These are phyloP conservation scores for Atta texana DNA, from an alignment of 1,140 invertebrate genomes.

Conservation along the genomic window DNA sequence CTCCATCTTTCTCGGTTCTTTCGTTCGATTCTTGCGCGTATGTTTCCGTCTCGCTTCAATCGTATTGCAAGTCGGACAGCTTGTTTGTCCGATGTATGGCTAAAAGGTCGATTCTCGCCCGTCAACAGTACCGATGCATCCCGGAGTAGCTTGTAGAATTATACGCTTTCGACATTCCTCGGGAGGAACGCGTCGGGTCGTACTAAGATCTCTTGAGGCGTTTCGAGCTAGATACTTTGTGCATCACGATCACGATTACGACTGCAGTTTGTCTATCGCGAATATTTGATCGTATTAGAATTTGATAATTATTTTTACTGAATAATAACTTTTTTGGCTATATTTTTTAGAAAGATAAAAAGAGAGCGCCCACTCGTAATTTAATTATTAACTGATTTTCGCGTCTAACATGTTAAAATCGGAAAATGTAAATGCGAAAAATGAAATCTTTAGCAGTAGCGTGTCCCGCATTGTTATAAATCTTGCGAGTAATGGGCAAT, in stretches of 20 bases:
- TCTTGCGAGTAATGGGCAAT: constrained; percentile 56
- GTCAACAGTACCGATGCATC: constrained; percentile 59
- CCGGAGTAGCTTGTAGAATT: constrained; percentile 52
- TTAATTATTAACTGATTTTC: background rate
- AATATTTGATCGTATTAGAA: background rate
- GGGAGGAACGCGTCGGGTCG: background rate
- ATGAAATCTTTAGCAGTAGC: background rate
- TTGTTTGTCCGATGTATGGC: constrained; percentile 46
- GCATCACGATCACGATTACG: background rate
- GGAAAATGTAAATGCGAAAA: background rate
- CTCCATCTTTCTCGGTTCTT: constrained; percentile 9
- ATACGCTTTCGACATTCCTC: constrained; percentile 53
- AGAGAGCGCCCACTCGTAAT: background rate
- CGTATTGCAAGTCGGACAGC: constrained; percentile 24
- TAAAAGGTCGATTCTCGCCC: constrained; percentile 46
- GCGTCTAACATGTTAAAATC: background rate
- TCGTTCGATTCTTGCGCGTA: constrained; percentile 34
- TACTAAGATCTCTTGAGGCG: background rate
- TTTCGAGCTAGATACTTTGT: constrained; percentile 12
- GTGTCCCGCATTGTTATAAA: background rate
- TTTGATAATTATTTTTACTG: background rate
- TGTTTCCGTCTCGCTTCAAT: constrained; percentile 39
- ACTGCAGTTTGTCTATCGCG: background rate
- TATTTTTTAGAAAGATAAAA: background rate
- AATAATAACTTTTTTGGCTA: background rate